Evolutionary conservation across 2,888 invertebrate genomes (phyloP), one percentile per base, ranked within the genome.

Genomic region (Oscheius sp.): DNA sequence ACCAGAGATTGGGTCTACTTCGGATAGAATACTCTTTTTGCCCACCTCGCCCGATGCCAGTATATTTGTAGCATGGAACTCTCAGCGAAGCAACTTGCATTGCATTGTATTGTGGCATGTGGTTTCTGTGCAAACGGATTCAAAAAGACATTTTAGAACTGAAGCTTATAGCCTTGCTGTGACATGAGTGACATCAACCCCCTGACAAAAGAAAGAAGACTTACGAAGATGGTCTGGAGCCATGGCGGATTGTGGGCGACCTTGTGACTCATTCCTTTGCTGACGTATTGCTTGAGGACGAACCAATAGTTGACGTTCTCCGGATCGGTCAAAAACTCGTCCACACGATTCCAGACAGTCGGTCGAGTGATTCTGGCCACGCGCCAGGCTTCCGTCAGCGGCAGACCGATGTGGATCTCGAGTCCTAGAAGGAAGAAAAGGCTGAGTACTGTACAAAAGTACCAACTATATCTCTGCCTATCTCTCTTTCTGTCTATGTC

Each of bases 341-440:
- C 75, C 21, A 82, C 10, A 42, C 82, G 57, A 55, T 82, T 76
- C 66, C 63, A 70, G 37, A 79, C 29, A 5, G 47, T 32, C 21
- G 82, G 72, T 1, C 63, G 65, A 11, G 62, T 72, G 9, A 82
- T 50, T 35, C 79, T 53, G 50, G 82, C 74, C 11, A 82, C 82
- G 1, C 82, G 73, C 66, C 75, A 65, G 29, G 76, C 62, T 33
- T 72, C 60, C 33, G 55, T 62, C 33, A 60, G 5, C 0, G 78
- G 78, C 50, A 81, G 71, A 3, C 82, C 82, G 33, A 82, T 75
- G 59, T 83, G 74, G 47, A 80, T 75, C 48, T 80, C 82, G 35
- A 75, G 55, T 62, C 58, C 72, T 72, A 42, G 9, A 70, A 42
- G 13, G 9, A 5, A 63, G n/a, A 47, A 11, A 35, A 11, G 4